Evolutionary conservation across 2,113 vertebrate genomes (phyloP).

Genomic region (Ochotona curzoniae): DNA sequence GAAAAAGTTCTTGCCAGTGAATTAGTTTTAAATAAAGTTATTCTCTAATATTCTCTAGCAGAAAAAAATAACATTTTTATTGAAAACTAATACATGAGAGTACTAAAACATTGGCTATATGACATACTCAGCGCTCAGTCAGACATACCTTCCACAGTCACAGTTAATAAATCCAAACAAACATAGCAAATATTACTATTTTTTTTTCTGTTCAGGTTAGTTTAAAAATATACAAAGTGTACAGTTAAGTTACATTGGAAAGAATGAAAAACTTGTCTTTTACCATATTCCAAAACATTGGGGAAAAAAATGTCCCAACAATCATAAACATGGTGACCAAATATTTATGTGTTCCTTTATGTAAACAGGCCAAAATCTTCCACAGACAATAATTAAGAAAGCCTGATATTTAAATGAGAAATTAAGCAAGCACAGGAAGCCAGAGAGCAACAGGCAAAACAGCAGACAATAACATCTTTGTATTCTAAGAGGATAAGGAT

Average conservation of each 20-base stretch:
- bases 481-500: constrained; percentile 33
- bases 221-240: not conserved
- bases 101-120: constrained; percentile 48
- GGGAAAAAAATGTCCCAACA: not conserved
- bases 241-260: not conserved
- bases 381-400: not conserved
- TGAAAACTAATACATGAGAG: not conserved
- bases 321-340: constrained; percentile 26
- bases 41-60: constrained; percentile 40
- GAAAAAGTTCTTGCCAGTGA: not conserved
- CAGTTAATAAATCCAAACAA: not conserved
- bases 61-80: not conserved
- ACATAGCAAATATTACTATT: constrained; percentile 14
- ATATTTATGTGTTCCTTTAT: constrained; percentile 49
- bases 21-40: constrained; percentile 18
- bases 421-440: constrained; percentile 4
- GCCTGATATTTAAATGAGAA: constrained; percentile 50
- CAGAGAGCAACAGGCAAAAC: constrained; percentile 52
- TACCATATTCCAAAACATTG: constrained; percentile 22
- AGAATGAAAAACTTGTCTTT: constrained; percentile 16
- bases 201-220: constrained; percentile 25
- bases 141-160: constrained; percentile 49
- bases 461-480: constrained; percentile 32
- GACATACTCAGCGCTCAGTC: constrained; percentile 13
- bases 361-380: not conserved